Evolutionary conservation across 2,888 invertebrate genomes (phyloP), one percentile per base, ranked within the genome.

Genomic region (Erebia epiphron): DNA sequence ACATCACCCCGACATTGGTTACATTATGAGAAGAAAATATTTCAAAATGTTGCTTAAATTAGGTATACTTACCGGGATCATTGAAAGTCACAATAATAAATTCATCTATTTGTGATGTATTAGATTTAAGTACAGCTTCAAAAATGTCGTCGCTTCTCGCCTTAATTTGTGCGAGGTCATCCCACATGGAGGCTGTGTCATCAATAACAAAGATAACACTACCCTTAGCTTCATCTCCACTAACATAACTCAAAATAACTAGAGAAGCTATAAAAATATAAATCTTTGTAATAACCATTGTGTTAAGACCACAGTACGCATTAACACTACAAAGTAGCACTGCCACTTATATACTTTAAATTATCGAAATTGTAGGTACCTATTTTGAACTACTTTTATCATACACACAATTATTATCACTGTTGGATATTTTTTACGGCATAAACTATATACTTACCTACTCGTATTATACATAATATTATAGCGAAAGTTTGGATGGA

Each of bases 201-300:
- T 91, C 91, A 11, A 91, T 89, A 0, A 88, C 84, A 70, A 90
- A 89, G 0, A 83, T 80, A 10, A 91, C 78, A 79, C 88, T 88
- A 21, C 84, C 80, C 76, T 85, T 90, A 14, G 21, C 49, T 58
- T 67, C 35, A 4, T 62, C 49, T 5, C 56, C 56, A 66, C n/a
- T 10, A 14, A 46, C 46, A 46, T 1, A 21, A 46, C 54, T 46
- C 4, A 66, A 43, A 41, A 18, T 2, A 11, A 66, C 11, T 56
- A 56, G 43, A 11, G 43, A 43, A 10, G 11, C 14, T 43, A 43
- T 14, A 8, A 21, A 43, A 66, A 43, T 54, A 8, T 5, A 46
- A 0, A 54, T 43, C 1, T 56, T 54, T 43, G 18, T 65, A 14
- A 18, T 13, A 9, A 57, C 16, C 66, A 66, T 57, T 14, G 18